Conservation (phyloP, 2,113 vertebrate species). For the Albula goreensis region DNA sequence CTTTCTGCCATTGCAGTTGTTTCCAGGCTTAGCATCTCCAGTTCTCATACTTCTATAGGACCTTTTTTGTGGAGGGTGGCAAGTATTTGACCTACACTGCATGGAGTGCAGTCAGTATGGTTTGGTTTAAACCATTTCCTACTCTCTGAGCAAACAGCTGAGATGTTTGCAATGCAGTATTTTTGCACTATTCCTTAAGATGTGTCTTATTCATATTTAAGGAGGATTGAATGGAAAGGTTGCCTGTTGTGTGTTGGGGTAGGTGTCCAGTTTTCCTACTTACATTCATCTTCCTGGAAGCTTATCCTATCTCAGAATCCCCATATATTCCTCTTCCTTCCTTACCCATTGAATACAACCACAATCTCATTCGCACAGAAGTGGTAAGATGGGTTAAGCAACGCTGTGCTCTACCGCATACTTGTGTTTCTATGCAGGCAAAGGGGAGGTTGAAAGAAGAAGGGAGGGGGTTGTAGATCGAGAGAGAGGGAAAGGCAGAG, state of each 20-base stretch:
- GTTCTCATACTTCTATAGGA: too few relatives aligned
- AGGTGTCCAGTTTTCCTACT: too few relatives aligned
- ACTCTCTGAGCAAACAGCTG: background rate
- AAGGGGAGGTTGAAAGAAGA: background rate
- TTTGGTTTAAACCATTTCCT: background rate
- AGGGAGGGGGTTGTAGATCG: constrained; percentile 2
- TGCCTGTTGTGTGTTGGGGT: background rate
- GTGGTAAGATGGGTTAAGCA: background rate
- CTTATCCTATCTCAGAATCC: background rate
- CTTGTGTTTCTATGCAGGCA: constrained; percentile 11
- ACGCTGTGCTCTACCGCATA: constrained; percentile 2
- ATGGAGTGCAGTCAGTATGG: background rate
- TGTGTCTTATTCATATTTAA: background rate
- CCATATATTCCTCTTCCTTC: background rate
- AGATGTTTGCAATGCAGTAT: background rate
- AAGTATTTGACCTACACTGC: background rate
- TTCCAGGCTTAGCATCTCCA: too few relatives aligned
- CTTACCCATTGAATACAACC: background rate
- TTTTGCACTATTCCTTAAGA: background rate
- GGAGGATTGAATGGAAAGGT: background rate
- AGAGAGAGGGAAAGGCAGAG: background rate
- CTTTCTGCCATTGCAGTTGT: too few relatives aligned
- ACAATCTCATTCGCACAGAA: constrained; percentile 3
- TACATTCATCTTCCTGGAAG: background rate
- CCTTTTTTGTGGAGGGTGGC: too few relatives aligned